Percentiles rank a stretch among this genome's conserved stretches.
Conservation (phyloP, 2,888 invertebrate genomes). For the Mesoligia furuncula region DNA sequence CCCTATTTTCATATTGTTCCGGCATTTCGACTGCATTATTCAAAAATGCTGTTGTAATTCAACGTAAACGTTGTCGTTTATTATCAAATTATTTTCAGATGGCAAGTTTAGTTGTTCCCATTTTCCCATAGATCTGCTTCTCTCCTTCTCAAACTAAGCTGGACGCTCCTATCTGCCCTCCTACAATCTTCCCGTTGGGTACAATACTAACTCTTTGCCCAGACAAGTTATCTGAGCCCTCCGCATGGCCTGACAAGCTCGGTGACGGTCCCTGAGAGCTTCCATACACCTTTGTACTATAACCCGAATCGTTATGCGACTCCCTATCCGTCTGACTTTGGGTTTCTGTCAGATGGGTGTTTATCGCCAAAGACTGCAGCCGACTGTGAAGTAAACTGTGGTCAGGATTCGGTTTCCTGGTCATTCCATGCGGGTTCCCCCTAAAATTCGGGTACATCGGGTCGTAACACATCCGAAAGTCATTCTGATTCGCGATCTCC, state of each 20-base stretch:
- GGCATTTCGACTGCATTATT: background rate
- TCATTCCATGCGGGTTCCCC: conserved; percentile 76
- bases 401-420: conserved; percentile 82
- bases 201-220: conserved; percentile 81
- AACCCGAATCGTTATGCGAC: conserved; percentile 96
- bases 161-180: conserved; percentile 90
- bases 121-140: background rate
- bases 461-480: conserved; percentile 86
- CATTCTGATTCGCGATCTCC: conserved; percentile 86
- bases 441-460: conserved; percentile 75
- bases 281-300: conserved; percentile 95
- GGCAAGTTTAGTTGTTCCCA: conserved; percentile 37
- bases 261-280: conserved; percentile 95
- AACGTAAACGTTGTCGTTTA: background rate
- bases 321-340: conserved; percentile 91
- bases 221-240: conserved; percentile 83
- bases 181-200: conserved; percentile 79
- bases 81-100: background rate
- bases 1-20: background rate
- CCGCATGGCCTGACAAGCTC: conserved; percentile 91
- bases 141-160: conserved; percentile 90
- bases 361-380: conserved; percentile 87
- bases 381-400: conserved; percentile 86
- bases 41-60: background rate
- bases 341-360: conserved; percentile 86